Conservation (phyloP, 2,113 vertebrate genomes). For the Odontesthes bonariensis region DNA sequence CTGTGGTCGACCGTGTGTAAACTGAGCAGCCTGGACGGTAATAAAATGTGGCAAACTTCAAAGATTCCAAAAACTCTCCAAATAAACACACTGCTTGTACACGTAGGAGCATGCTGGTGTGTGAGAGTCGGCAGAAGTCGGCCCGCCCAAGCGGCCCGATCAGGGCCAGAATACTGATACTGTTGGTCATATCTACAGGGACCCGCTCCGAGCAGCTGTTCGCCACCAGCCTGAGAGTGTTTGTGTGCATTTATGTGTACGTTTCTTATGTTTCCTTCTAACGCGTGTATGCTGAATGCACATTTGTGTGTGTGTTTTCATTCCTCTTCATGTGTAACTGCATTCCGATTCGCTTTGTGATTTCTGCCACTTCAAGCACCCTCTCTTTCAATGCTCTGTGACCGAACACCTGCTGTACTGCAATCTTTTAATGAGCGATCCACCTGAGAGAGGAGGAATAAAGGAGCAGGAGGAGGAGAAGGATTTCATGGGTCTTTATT, state of each 20-base stretch:
- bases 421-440: conserved; percentile 74
- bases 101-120: conserved; percentile 2
- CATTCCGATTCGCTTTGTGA: conserved; percentile 70
- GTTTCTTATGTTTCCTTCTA: not conserved
- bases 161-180: conserved; percentile 32
- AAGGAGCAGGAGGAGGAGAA: conserved; percentile 47
- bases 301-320: conserved; percentile 32
- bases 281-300: conserved; percentile 1
- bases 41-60: not conserved
- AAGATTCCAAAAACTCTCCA: not conserved
- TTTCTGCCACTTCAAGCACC: conserved; percentile 81
- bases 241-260: conserved; percentile 23
- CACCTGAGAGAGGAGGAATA: conserved; percentile 66
- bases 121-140: conserved; percentile 4
- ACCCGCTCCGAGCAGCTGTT: conserved; percentile 73
- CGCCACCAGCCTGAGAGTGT: conserved; percentile 40
- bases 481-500: conserved; percentile 59
- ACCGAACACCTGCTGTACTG: conserved; percentile 77
- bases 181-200: conserved; percentile 55
- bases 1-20: not conserved
- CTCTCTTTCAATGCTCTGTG: conserved; percentile 72
- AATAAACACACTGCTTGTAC: not conserved
- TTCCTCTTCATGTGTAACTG: conserved; percentile 17
- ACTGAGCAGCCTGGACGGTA: not conserved
- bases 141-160: conserved; percentile 38